Base-by-base conservation (phyloP, 2,888 invertebrate species). In the Timema cristinae region DNA sequence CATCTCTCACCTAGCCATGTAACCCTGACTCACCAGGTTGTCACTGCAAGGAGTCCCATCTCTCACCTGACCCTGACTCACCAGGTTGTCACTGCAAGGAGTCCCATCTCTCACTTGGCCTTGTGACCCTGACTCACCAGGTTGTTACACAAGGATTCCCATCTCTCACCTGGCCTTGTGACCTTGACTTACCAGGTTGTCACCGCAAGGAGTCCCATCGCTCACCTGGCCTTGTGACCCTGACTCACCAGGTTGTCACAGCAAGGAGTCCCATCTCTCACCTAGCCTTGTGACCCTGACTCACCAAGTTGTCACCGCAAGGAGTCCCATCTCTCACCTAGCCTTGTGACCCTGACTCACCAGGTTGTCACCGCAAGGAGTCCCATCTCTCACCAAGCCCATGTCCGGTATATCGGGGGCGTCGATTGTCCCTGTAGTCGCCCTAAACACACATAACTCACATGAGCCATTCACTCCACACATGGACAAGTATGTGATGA, bases 41-140 rank as follows among this genome's bases (percentile, higher is more conserved):
- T 94, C 92, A 9, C 95, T 95, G 83, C 98, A 98, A 59, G 93
- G 92, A 15, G 97, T 96, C 47, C 98, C 98, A 83, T 98, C 97
- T 77, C 90, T 88, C 72, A 97, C 97, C 78, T 98, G 86, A 4
- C 97, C 97, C 80, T 54, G 54, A 75, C 79, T 81, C 81, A 86
- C 92, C 83, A 93, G 88, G 84, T 93, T 92, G 80, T 94, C 92
- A 9, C 95, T 95, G 83, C 98, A 98, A 59, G 93, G 92, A 15
- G 97, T 96, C 47, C 98, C 98, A 83, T 98, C 97, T 77, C 90
- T 88, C 72, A 97, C 97, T 78, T 98, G 86, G 4, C 97, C 97
- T 80, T 32, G 32, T 32, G 32, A 32, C 32, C 32, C 32, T 32
- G 54, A 75, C 79, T 81, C 81, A 86, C 92, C 83, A 93, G 88